Evolutionary conservation across 1,140 invertebrate species (phyloP), one percentile per base, ranked within the genome.

Genomic region (Magallana gigas): DNA sequence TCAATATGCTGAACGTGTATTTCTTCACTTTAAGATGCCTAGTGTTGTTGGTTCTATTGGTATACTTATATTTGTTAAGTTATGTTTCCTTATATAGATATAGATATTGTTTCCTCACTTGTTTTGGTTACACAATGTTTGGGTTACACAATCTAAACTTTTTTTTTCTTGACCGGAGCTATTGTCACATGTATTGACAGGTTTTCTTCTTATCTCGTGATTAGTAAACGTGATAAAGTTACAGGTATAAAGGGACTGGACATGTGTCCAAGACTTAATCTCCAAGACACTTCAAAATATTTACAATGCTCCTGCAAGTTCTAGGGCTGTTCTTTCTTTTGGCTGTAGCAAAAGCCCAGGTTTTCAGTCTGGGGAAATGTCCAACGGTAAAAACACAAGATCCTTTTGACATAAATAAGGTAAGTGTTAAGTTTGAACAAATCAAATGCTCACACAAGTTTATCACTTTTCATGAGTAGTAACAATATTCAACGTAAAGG

Each of bases 361-460:
- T 88, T 6, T 86, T 89, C 64, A 60, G 86, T 36, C 11, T 29
- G 11, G 90, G 90, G 29, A 80, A 84, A 76, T 91, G 90, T 81
- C 90, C 90, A 5, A 64, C 58, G 9, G 83, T 86, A 11, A 64
- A 76, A n/a, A 71, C 87, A 64, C 87, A 88, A 57, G 59, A 60
- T 29, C 57, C 62, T 11, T 89, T 91, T 71, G 85, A 88, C 80
- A n/a, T 91, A 56, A 89, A 86, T 16, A 57, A 62, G 88, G 90
- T 91, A 89, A 57, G 85, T 84, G 14, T 57, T 0, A 16, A 11
- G 23, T 29, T n/a, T 56, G 7, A 5, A 56, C 14, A 71, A n/a
- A n/a, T 58, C 8, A 58, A 7, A 9, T 48, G 36, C 36, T 48
- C 36, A 48, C 0, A 48, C 36, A 48, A 48, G 36, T 48, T 48